Conservation (phyloP, 1,140 invertebrate species). For the Cydia amplana region DNA sequence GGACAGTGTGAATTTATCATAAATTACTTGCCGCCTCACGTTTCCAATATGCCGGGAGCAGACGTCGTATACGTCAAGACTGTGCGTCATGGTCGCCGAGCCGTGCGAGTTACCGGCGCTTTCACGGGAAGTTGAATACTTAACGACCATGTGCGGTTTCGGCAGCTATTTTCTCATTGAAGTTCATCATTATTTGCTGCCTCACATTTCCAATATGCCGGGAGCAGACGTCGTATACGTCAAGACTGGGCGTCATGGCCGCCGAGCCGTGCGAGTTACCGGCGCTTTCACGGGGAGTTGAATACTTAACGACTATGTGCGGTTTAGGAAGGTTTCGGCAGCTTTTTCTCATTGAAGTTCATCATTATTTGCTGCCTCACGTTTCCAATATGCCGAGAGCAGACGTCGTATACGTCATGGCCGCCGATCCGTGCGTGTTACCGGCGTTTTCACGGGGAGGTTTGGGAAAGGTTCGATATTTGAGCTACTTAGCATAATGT, state of each 20-base stretch:
- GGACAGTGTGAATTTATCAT: no score
- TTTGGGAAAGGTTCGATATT: neutral
- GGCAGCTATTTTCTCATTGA: no score
- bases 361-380: neutral
- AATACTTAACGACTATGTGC: neutral
- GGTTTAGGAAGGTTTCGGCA: neutral
- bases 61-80: constrained; percentile 12
- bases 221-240: constrained; percentile 6
- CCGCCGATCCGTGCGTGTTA: neutral
- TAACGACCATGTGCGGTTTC: constrained; percentile 7
- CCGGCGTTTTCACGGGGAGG: neutral
- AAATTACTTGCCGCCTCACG: no score
- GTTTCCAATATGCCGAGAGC: neutral
- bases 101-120: neutral
- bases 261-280: neutral
- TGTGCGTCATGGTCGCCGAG: neutral
- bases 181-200: neutral
- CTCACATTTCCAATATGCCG: neutral
- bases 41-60: neutral
- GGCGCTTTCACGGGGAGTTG: neutral
- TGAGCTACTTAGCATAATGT: no score
- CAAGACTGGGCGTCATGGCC: neutral
- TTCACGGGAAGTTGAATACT: neutral
- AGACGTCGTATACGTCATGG: constrained; percentile 10
- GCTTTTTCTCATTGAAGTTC: no score